Evolutionary conservation across 2,888 invertebrate genomes (phyloP).

Genomic region (Caenorhabditis becei): DNA sequence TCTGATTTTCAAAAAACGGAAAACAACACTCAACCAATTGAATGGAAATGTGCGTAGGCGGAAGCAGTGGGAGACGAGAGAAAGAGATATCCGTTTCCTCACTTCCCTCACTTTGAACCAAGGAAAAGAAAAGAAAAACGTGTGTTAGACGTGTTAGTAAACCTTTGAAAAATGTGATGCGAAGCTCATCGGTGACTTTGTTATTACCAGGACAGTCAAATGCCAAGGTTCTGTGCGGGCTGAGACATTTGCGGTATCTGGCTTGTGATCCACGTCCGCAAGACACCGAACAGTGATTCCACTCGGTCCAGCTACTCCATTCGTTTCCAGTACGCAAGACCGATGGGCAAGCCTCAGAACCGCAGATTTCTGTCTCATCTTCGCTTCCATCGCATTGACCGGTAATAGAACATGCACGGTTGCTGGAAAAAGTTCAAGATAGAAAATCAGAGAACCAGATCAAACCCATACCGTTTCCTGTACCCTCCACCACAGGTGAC

Average conservation of each 20-base stretch:
- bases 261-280: constrained; percentile 80
- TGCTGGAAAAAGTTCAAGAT: constrained; percentile 34
- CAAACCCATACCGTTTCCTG: constrained; percentile 57
- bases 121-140: constrained; percentile 1
- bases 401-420: constrained; percentile 71
- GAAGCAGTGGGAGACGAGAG: too few species aligned
- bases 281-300: constrained; percentile 76
- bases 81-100: too few species aligned
- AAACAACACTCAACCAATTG: too few species aligned
- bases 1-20: neutral
- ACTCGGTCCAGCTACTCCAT: constrained; percentile 78
- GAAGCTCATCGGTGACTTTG: constrained; percentile 61
- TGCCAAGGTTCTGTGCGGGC: constrained; percentile 76
- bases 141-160: constrained; percentile 58
- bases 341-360: constrained; percentile 71
- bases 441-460: neutral
- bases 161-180: constrained; percentile 69
- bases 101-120: neutral
- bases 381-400: constrained; percentile 76
- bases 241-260: constrained; percentile 78
- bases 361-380: constrained; percentile 74
- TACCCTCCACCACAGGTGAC: constrained; percentile 79
- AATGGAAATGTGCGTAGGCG: constrained; percentile 18
- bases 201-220: constrained; percentile 79
- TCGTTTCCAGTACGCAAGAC: constrained; percentile 58